phyloP scores from a whole-genome alignment of 2,888 invertebrate species.

The Nezara viridula region DNA sequence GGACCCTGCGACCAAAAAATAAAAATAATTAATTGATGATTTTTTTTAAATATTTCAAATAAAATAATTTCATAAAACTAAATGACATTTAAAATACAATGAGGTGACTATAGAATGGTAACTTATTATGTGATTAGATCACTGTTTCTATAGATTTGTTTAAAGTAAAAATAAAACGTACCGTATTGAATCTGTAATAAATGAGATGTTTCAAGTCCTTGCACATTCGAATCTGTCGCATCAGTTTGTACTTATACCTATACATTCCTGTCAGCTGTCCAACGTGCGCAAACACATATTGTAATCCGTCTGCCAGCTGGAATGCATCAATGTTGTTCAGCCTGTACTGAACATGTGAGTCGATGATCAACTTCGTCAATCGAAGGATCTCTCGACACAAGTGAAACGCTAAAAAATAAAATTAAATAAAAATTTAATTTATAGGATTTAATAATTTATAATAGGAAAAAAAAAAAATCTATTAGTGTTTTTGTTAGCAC shows the following conservation, averaged over 20 bases:
- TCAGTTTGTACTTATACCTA: conserved; percentile 97
- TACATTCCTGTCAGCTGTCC: conserved; percentile 99
- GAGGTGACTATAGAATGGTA: too few species aligned
- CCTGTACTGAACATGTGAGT: conserved; percentile 99
- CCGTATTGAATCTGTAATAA: conserved; percentile 98
- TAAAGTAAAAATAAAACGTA: conserved; percentile 71
- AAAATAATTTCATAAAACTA: neutral
- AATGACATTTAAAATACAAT: conserved; percentile 7
- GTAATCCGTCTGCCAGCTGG: conserved; percentile 96
- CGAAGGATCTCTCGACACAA: conserved; percentile 98
- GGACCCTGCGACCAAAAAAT: conserved; percentile 79
- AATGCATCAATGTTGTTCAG: conserved; percentile 99
- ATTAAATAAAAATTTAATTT: neutral
- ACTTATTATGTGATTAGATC: too few species aligned
- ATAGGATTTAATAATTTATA: too few species aligned
- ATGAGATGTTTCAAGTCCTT: conserved; percentile 99
- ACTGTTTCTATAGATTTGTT: too few species aligned
- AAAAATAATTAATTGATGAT: neutral
- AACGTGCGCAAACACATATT: conserved; percentile 99
- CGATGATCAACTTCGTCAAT: conserved; percentile 98
- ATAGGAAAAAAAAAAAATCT: too few species aligned
- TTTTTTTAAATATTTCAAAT: neutral
- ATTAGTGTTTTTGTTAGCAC: too few species aligned
- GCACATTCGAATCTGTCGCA: conserved; percentile 99
- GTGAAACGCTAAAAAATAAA: conserved; percentile 87